Percentiles rank a stretch among this genome's conserved stretches.
Evolutionary conservation across 2,797 vertebrate species (phyloP).

Genomic region (Anas bahamensis): DNA sequence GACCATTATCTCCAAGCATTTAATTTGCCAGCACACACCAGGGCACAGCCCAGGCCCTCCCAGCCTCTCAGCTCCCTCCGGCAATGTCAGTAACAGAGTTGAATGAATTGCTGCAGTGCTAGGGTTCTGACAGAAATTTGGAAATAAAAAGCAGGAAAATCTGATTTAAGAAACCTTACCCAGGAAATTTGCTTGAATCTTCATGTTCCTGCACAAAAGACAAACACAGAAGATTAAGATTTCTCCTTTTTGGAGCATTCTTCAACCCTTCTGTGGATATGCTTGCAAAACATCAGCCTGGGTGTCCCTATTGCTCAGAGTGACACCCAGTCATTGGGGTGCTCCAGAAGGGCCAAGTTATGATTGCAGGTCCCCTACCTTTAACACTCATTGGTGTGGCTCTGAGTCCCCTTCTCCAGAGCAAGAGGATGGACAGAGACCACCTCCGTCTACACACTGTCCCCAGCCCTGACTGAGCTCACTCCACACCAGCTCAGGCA

Average conservation of each 20-base stretch:
- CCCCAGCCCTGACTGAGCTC: background rate
- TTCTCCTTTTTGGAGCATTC: background rate
- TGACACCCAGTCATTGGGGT: too few relatives aligned
- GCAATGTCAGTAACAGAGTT: fast-evolving
- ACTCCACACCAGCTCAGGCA: background rate
- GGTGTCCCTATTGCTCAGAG: fast-evolving
- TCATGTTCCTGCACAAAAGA: conserved; percentile 80
- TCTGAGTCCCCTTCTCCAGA: background rate
- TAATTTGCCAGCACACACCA: background rate
- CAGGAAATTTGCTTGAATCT: conserved; percentile 72
- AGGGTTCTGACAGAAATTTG: fast-evolving
- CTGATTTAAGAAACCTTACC: background rate
- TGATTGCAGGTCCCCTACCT: background rate
- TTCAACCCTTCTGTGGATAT: fast-evolving
- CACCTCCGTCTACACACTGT: background rate
- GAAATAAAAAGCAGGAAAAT: background rate
- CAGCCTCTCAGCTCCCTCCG: fast-evolving
- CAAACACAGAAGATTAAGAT: background rate
- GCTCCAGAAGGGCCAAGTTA: background rate
- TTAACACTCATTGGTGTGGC: background rate
- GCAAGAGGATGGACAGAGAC: background rate
- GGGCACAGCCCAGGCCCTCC: background rate
- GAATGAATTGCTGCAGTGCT: too few relatives aligned
- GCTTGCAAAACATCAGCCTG: background rate
- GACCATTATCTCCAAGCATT: background rate